Evolutionary conservation across 1,140 invertebrate species (phyloP), one percentile per base, ranked within the genome.

Genomic region (Pseudomyrmex cubaensis): DNA sequence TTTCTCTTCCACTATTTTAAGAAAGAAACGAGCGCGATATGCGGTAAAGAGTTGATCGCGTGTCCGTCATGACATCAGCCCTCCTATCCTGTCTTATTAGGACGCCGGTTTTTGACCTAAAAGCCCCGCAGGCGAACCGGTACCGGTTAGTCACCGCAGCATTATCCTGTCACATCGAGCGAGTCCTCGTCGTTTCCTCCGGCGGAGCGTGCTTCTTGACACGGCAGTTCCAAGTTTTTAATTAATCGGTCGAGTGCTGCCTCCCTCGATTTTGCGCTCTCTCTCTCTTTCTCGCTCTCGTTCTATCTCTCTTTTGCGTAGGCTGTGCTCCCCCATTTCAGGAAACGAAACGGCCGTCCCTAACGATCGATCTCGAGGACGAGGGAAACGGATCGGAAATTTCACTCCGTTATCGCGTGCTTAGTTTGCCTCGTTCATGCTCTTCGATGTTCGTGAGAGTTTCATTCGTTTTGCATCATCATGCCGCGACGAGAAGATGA

Each of bases 241-340:
- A 88, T 87, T 88, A 87, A 88, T 88, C 87, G 84, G 83, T 87
- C 87, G 87, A 78, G 62, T 78, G 59, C 70, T 63, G 80, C 72
- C 70, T 82, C 80, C 80, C 80, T 82, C 72, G 59, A 82, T 75
- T 82, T 82, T 63, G 9, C 63, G 20, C 63, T 66, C 76, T 7
- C 12, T 7, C 12, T 9, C 46, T 12, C 4, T 22, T 13, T 15
- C 20, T 35, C 57, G 80, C 56, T 70, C 54, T n/a, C n/a, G 59
- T 57, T 82, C 78, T 66, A 70, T 82, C 61, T 75, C 59, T 82
- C 57, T 8, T 56, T 46, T 35, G 44, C 61, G 63, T 70, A 78
- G 76, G 70, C 35, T 7, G 35, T 35, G 35, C 35, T 35, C 35
- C 35, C 66, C 54, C 76, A 59, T 80, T 72, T 72, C 72, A 54